Conservation (phyloP, 2,888 invertebrate genomes). For the Cantharis nigra region DNA sequence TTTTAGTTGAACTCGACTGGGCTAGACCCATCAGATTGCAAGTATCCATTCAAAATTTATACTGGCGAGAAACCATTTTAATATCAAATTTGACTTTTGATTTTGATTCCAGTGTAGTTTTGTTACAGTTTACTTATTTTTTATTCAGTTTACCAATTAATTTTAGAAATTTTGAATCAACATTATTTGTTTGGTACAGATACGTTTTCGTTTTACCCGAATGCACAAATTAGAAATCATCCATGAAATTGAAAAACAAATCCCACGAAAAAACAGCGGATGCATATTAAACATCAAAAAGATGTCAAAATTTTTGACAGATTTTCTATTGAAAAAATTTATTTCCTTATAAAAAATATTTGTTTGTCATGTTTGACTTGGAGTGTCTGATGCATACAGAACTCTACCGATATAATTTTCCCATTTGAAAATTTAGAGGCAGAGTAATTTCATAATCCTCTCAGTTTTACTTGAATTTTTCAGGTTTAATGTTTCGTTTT, state of each 20-base stretch:
- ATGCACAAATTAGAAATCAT: constrained; percentile 8
- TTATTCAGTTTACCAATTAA: too few relatives aligned
- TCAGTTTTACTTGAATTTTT: neutral
- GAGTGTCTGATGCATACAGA: neutral
- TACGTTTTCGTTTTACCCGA: neutral
- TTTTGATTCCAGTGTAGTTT: too few relatives aligned
- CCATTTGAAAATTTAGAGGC: neutral
- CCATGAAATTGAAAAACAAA: constrained; percentile 25
- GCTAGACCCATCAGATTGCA: too few relatives aligned
- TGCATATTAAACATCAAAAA: neutral
- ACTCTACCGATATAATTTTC: neutral
- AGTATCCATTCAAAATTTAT: too few relatives aligned
- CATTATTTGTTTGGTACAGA: too few relatives aligned
- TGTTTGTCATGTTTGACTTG: neutral
- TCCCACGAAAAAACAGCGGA: neutral
- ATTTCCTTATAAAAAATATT: neutral
- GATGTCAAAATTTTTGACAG: neutral
- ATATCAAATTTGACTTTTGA: too few relatives aligned
- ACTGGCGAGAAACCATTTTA: too few relatives aligned
- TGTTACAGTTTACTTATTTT: too few relatives aligned
- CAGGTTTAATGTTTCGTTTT: neutral
- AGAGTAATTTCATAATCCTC: neutral
- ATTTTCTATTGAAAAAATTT: neutral
- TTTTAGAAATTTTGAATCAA: too few relatives aligned
- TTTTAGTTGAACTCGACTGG: too few relatives aligned